phyloP scores from a whole-genome alignment of 92 coral and sea anemone species.

The Epizoanthus stellaris region DNA sequence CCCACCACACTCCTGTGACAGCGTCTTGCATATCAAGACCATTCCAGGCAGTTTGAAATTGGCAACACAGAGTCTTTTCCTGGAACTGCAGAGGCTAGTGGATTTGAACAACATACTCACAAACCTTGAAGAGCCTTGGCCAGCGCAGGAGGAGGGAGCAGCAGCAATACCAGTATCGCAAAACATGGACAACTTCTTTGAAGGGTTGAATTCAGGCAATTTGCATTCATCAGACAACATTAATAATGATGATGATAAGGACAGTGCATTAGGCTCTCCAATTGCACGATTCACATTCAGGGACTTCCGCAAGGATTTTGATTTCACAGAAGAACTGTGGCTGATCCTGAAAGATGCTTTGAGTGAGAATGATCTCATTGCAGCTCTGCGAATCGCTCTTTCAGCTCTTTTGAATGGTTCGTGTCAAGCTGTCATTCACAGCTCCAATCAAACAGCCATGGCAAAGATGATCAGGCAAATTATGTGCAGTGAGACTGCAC shows the following conservation, averaged over 20 bases:
- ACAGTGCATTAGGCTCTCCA: constrained; percentile 56
- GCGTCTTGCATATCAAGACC: constrained; percentile 83
- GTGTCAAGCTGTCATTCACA: constrained; percentile 86
- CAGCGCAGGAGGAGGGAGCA: constrained; percentile 46
- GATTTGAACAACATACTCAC: constrained; percentile 49
- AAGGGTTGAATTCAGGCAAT: constrained; percentile 69
- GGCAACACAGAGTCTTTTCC: constrained; percentile 59
- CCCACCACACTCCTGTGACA: constrained; percentile 89
- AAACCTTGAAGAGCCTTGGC: constrained; percentile 62
- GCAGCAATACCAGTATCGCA: constrained; percentile 40
- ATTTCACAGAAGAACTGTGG: constrained; percentile 94
- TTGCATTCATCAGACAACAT: constrained; percentile 49
- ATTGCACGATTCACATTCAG: constrained; percentile 64
- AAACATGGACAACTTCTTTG: constrained; percentile 75
- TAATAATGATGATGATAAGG: constrained; percentile 54
- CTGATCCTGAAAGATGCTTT: constrained; percentile 82
- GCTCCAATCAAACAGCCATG: constrained; percentile 80
- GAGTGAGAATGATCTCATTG: constrained; percentile 66
- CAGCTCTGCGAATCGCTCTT: constrained; percentile 66
- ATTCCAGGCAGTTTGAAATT: constrained; percentile 85
- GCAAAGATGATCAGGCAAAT: constrained; percentile 80
- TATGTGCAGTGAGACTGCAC: constrained; percentile 77
- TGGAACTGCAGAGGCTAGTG: constrained; percentile 67
- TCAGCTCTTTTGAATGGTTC: constrained; percentile 75
- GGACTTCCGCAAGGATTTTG: constrained; percentile 90